Percentiles rank a stretch among this genome's conserved stretches.
Evolutionary conservation across 2,888 invertebrate genomes (phyloP).

Genomic region (Eupeodes luniger): DNA sequence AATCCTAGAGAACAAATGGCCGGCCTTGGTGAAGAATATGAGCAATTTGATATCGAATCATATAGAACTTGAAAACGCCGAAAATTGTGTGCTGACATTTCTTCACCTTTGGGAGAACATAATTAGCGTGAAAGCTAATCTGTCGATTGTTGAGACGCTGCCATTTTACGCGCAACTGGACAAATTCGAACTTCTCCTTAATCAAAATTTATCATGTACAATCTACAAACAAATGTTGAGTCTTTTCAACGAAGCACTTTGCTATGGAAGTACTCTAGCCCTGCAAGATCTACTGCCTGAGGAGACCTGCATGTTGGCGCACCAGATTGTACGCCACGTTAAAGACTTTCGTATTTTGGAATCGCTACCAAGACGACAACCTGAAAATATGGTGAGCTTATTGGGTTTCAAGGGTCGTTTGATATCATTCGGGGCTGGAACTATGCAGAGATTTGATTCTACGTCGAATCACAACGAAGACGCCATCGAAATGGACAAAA

Average conservation of each 20-base stretch:
- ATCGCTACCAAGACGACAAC: slow-evolving; percentile 82
- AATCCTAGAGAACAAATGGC: slow-evolving; percentile 94
- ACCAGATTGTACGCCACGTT: slow-evolving; percentile 93
- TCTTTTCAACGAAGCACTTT: slow-evolving; percentile 94
- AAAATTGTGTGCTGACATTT: slow-evolving; percentile 91
- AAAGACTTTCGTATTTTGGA: slow-evolving; percentile 90
- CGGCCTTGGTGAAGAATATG: slow-evolving; percentile 90
- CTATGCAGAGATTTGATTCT: slow-evolving; percentile 70
- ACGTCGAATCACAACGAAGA: slow-evolving; percentile 72
- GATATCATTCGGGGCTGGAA: slow-evolving; percentile 78
- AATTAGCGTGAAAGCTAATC: slow-evolving; percentile 95
- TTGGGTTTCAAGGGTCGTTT: slow-evolving; percentile 82
- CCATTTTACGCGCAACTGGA: slow-evolving; percentile 94
- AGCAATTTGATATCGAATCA: slow-evolving; percentile 80
- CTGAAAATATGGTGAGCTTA: slow-evolving; percentile 82
- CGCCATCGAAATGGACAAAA: slow-evolving; percentile 87
- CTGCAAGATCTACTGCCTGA: slow-evolving; percentile 94
- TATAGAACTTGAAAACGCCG: slow-evolving; percentile 84
- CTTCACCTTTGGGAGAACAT: slow-evolving; percentile 95
- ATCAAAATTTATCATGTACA: slow-evolving; percentile 90
- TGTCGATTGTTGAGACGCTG: slow-evolving; percentile 94
- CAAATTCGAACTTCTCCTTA: slow-evolving; percentile 90
- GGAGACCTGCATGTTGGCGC: slow-evolving; percentile 94
- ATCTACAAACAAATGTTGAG: slow-evolving; percentile 94
- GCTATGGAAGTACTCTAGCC: slow-evolving; percentile 95